Base-by-base conservation (phyloP, 2,888 invertebrate genomes). In the Glyphotaelius pellucidus region DNA sequence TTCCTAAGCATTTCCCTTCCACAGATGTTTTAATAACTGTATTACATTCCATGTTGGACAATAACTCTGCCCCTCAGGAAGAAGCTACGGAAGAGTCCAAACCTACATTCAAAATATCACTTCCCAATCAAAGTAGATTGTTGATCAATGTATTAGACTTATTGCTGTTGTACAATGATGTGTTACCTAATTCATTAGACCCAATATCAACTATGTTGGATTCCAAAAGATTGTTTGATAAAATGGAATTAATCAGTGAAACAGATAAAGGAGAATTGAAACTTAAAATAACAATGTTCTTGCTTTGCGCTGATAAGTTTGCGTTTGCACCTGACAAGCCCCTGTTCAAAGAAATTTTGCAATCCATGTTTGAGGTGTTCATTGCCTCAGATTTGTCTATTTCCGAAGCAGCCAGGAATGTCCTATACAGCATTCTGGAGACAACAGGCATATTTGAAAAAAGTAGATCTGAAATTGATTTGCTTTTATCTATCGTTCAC, bases 371-470 rank as follows among this genome's bases (percentile, higher is more conserved):
- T 47, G 96, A 96, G 93, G 96, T 97, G 2, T 97, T 96, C 92
- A 95, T 95, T 91, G 95, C 94, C 42, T 95, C 95, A 0, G 94
- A 94, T 52, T 95, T 95, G 80, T 94, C 94, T 38, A 95, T 95
- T n/a, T 96, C 96, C 94, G 94, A 95, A 0, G 96, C 97, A 94
- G 96, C 97, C 5, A 97, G 96, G 91, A 95, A 95, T 88, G 96
- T 97, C 4, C 94, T 97, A 42, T 95, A 95, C 87, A 95, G 95
- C 89, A 96, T 98, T 92, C 96, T 98, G 42, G 96, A 95, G 94
- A 97, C 96, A 92, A 97, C 97, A 0, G 96, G 96, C 9, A 95
- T 97, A 93, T 98, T 98, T 94, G 97, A 97, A 94, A 96, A 96
- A 32, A 96, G 96, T 93, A 95, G 95, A 93, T 95, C 96, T 91